A percentile compares a stretch with the other conserved stretches of the same genome.
These are phyloP conservation scores for Thalpophila matura DNA, from an alignment of 2,888 invertebrate genomes.

Conservation along the genomic window DNA sequence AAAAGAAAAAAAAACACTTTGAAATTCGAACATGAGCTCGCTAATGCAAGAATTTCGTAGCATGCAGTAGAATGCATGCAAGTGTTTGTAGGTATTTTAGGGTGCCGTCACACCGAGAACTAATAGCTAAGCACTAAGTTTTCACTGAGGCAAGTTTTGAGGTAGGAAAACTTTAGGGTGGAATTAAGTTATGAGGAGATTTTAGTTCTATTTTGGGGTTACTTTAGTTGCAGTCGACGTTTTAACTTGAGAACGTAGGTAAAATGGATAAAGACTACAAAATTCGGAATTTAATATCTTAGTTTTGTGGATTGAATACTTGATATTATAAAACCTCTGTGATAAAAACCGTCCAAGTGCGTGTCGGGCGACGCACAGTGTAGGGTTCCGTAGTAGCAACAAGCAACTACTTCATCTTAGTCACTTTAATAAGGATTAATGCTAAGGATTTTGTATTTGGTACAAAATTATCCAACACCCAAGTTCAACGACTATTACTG, in stretches of 20 bases:
- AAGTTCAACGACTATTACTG: too few relatives aligned
- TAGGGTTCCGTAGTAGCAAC: too few relatives aligned
- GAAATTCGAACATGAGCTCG: neutral
- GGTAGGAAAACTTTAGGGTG: neutral
- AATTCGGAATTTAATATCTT: too few relatives aligned
- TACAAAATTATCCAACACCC: too few relatives aligned
- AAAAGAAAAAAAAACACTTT: slow-evolving; percentile 3
- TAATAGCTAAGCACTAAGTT: neutral
- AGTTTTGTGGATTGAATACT: too few relatives aligned
- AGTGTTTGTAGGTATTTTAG: neutral
- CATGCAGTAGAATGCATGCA: slow-evolving; percentile 11
- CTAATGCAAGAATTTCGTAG: neutral
- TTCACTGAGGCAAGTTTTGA: neutral
- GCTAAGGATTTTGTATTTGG: too few relatives aligned
- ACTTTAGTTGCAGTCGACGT: neutral
- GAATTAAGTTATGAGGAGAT: neutral
- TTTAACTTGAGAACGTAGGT: neutral
- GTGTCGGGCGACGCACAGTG: too few relatives aligned
- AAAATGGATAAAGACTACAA: too few relatives aligned
- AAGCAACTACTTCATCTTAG: too few relatives aligned
- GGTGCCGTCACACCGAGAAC: neutral
- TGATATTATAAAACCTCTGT: too few relatives aligned
- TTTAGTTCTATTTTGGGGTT: neutral
- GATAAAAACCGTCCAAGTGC: too few relatives aligned
- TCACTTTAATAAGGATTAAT: too few relatives aligned